Percentiles rank a stretch among this genome's conserved stretches.
Conservation (phyloP, 2,797 vertebrate genomes). For the Clarias pachynema region DNA sequence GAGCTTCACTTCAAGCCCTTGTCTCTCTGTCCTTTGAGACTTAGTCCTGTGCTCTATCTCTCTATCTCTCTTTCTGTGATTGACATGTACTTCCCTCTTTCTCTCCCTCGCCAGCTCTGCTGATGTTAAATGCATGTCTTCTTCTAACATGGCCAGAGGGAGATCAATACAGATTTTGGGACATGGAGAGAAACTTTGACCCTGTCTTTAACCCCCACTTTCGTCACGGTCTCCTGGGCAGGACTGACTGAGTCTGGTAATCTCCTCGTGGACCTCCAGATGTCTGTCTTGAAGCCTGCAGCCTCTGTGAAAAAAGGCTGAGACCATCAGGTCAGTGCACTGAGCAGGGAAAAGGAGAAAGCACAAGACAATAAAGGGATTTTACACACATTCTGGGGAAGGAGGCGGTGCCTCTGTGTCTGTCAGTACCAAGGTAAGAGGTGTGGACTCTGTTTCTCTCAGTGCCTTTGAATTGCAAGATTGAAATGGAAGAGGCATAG, state of each 20-base stretch:
- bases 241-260: slow-evolving; percentile 1
- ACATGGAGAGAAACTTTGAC: slow-evolving; percentile 35
- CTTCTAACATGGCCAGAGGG: slow-evolving; percentile 41
- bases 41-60: not conserved
- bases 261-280: slow-evolving; percentile 6
- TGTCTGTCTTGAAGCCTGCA: slow-evolving; percentile 11
- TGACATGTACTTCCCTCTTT: slow-evolving; percentile 19
- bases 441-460: not conserved
- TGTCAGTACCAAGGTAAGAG: not conserved
- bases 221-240: slow-evolving; percentile 14
- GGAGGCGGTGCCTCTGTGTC: not conserved
- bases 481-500: not conserved
- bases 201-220: slow-evolving; percentile 50
- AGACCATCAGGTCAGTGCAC: not conserved
- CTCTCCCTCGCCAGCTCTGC: slow-evolving; percentile 9
- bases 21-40: slow-evolving; percentile 11
- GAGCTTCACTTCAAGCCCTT: slow-evolving; percentile 13
- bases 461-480: not conserved
- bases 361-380: not conserved
- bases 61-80: not conserved
- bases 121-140: slow-evolving; percentile 54
- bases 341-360: not conserved
- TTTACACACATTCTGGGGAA: not conserved
- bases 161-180: slow-evolving; percentile 46
- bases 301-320: slow-evolving; percentile 9